Evolutionary conservation across 2,113 vertebrate genomes (phyloP).

Genomic region (Circaetus cinerascens): DNA sequence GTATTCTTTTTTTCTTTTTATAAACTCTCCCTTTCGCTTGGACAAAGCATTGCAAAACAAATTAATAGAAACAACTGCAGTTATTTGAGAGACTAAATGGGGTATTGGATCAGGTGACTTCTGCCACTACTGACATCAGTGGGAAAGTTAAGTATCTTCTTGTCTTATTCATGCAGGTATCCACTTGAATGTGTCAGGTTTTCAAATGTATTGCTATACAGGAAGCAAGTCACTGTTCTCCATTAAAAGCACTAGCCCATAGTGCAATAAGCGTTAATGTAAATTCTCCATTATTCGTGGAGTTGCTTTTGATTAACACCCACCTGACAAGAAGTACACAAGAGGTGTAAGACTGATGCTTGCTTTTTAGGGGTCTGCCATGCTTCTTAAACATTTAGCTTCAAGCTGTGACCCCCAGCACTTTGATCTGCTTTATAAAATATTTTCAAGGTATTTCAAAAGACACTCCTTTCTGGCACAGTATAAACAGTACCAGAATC

Average conservation of each 20-base stretch:
- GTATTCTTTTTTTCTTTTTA: conserved; percentile 1
- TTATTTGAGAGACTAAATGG: neutral
- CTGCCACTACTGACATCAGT: neutral
- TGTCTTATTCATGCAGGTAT: neutral
- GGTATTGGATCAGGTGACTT: neutral
- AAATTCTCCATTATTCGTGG: neutral
- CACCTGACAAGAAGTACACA: neutral
- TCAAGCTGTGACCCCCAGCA: neutral
- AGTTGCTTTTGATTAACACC: neutral
- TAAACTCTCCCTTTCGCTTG: neutral
- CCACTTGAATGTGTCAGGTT: neutral
- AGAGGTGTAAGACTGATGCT: neutral
- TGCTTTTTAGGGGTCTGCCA: neutral
- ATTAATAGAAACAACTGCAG: neutral
- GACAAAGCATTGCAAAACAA: neutral
- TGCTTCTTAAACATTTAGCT: neutral
- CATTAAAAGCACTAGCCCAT: neutral
- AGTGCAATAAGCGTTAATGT: neutral
- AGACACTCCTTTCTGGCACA: neutral
- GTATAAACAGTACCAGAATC: neutral
- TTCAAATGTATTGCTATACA: neutral
- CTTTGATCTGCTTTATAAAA: neutral
- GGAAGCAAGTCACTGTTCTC: neutral
- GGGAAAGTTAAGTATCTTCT: neutral
- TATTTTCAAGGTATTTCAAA: neutral